Evolutionary conservation across 2,888 invertebrate genomes (phyloP).

Genomic region (Strigamia crassipes): DNA sequence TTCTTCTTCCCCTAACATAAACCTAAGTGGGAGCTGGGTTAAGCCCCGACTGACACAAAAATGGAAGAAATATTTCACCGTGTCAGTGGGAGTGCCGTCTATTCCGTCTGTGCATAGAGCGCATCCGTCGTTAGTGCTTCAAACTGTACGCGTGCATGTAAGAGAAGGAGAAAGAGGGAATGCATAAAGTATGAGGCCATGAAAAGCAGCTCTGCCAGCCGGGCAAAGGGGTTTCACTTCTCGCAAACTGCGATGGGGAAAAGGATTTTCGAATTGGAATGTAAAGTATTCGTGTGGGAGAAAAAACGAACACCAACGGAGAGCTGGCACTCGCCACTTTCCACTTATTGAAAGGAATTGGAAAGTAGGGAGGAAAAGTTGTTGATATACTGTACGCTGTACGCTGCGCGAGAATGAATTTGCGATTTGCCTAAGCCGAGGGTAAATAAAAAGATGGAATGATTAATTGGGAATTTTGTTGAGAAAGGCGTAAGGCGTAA

Average conservation of each 20-base stretch:
- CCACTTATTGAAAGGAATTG: conserved; percentile 25
- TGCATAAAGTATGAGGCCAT: conserved; percentile 40
- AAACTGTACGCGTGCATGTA: conserved; percentile 20
- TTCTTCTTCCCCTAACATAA: conserved; percentile 40
- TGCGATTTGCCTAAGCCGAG: not conserved
- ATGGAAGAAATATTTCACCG: conserved; percentile 40
- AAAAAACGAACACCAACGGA: conserved; percentile 1
- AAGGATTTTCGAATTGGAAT: conserved; percentile 42
- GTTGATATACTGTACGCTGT: not conserved
- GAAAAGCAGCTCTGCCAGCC: not conserved
- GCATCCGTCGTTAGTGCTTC: conserved; percentile 42
- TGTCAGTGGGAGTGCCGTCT: conserved; percentile 33
- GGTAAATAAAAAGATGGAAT: not conserved
- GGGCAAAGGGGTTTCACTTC: conserved; percentile 22
- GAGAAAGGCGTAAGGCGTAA: not conserved
- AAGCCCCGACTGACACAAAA: conserved; percentile 40
- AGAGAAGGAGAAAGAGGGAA: not conserved
- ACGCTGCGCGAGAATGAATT: too few relatives aligned
- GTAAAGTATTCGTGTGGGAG: conserved; percentile 36
- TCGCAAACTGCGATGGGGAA: conserved; percentile 36
- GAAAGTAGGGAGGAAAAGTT: conserved; percentile 20
- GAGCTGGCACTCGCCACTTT: conserved; percentile 36
- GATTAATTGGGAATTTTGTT: conserved; percentile 3
- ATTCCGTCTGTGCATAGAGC: conserved; percentile 3
- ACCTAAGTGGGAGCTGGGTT: conserved; percentile 42